Evolutionary conservation across 92 coral and sea anemone species (phyloP).

Genomic region (Micromussa lordhowensis): DNA sequence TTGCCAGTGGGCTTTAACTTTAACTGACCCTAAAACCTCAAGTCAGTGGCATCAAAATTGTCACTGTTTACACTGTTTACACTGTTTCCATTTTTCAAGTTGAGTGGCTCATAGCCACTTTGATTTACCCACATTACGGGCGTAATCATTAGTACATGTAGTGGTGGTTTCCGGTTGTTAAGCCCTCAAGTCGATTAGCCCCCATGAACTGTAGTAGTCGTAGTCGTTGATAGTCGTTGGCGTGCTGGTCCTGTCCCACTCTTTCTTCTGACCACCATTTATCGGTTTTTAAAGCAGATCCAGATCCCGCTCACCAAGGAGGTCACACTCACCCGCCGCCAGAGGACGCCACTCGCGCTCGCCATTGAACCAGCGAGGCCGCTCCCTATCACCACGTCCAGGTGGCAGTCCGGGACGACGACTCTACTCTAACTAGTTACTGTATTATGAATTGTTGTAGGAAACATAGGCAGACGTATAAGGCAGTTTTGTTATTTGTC

Average conservation of each 20-base stretch:
- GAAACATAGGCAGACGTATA: neutral
- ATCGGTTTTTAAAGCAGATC: slow-evolving; percentile 54
- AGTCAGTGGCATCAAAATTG: too few relatives aligned
- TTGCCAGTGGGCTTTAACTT: too few relatives aligned
- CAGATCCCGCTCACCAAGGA: slow-evolving; percentile 84
- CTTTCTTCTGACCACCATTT: neutral
- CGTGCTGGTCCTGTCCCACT: neutral
- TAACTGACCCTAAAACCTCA: too few relatives aligned
- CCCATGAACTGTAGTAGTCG: too few relatives aligned
- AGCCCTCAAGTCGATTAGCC: too few relatives aligned
- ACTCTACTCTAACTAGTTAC: slow-evolving; percentile 44
- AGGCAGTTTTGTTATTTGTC: neutral
- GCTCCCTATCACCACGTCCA: slow-evolving; percentile 80
- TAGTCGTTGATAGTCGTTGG: too few relatives aligned
- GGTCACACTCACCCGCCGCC: slow-evolving; percentile 71
- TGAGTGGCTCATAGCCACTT: too few relatives aligned
- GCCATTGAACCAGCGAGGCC: slow-evolving; percentile 67
- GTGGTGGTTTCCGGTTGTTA: too few relatives aligned
- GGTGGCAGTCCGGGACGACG: slow-evolving; percentile 70
- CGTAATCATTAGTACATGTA: too few relatives aligned
- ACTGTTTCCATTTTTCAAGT: too few relatives aligned
- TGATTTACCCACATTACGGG: too few relatives aligned
- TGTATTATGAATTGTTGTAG: neutral
- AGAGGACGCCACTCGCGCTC: slow-evolving; percentile 68
- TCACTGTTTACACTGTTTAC: too few relatives aligned